Evolutionary conservation across 2,797 vertebrate species (phyloP).

Genomic region (Allochrocebus solatus): DNA sequence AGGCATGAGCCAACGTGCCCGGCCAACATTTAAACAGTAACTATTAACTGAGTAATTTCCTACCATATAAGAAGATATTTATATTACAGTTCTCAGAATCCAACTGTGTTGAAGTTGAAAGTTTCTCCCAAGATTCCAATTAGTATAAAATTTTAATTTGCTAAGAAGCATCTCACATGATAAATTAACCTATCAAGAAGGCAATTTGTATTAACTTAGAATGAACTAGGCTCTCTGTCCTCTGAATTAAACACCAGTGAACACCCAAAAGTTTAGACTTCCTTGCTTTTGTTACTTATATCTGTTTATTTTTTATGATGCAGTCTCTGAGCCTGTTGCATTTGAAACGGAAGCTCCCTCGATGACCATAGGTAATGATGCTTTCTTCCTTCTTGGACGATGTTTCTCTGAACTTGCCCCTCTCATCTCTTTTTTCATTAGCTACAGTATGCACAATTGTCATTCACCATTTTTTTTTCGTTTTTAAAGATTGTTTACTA

Average conservation of each 20-base stretch:
- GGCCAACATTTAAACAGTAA: neutral
- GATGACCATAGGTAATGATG: constrained; percentile 33
- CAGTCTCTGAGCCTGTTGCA: constrained; percentile 29
- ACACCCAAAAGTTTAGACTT: neutral
- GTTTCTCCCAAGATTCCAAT: constrained; percentile 8
- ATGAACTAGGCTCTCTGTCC: neutral
- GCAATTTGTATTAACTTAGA: neutral
- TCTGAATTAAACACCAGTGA: neutral
- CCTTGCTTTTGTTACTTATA: neutral
- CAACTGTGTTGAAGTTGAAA: neutral
- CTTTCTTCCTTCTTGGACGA: neutral
- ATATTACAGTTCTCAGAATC: neutral
- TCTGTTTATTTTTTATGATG: constrained; percentile 32
- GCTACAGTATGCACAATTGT: neutral
- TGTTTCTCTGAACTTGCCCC: neutral
- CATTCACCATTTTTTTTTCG: neutral
- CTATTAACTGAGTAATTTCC: neutral
- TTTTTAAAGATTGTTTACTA: neutral
- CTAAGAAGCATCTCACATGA: neutral
- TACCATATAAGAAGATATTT: neutral
- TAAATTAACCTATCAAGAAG: constrained; percentile 20
- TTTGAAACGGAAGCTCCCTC: neutral
- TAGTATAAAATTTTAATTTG: constrained; percentile 3
- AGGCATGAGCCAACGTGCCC: neutral
- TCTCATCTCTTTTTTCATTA: neutral